A percentile compares a stretch with the other conserved stretches of the same genome.
Conservation (phyloP, 2,113 vertebrate genomes). For the Zingel zingel region DNA sequence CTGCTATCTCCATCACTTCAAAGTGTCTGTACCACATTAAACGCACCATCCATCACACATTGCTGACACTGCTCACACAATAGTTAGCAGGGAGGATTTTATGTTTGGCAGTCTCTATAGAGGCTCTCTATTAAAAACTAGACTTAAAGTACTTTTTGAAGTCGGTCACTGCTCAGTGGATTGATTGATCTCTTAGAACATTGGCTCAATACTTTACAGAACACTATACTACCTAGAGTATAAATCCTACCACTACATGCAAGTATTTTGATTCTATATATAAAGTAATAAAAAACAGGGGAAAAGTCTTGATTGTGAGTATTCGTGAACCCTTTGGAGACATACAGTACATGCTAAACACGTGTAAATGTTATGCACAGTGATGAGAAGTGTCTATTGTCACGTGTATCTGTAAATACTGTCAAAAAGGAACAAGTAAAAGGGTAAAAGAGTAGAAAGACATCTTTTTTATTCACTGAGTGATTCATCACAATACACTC, state of each 20-base stretch:
- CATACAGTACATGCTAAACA: not conserved
- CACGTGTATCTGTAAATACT: constrained; percentile 3
- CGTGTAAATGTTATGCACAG: not conserved
- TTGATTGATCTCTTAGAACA: constrained; percentile 22
- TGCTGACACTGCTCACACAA: constrained; percentile 49
- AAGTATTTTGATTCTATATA: not conserved
- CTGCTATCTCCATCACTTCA: constrained; percentile 72
- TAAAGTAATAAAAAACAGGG: not conserved
- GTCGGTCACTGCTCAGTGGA: not conserved
- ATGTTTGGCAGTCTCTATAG: constrained; percentile 37
- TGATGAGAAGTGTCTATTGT: not conserved
- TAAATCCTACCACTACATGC: constrained; percentile 5
- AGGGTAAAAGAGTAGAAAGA: not conserved
- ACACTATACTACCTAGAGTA: not conserved
- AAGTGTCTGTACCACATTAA: constrained; percentile 67
- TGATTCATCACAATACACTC: constrained; percentile 50
- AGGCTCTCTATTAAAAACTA: constrained; percentile 52
- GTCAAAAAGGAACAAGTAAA: constrained; percentile 10
- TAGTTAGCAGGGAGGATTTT: constrained; percentile 54
- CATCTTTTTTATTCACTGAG: constrained; percentile 6
- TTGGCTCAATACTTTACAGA: constrained; percentile 6
- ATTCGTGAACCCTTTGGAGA: not conserved
- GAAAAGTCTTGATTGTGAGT: not conserved
- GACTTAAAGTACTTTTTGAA: constrained; percentile 28
- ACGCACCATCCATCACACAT: constrained; percentile 58